Base-by-base conservation (phyloP, 2,888 invertebrate species). In the Galeopsomyia nigrocyanea region DNA sequence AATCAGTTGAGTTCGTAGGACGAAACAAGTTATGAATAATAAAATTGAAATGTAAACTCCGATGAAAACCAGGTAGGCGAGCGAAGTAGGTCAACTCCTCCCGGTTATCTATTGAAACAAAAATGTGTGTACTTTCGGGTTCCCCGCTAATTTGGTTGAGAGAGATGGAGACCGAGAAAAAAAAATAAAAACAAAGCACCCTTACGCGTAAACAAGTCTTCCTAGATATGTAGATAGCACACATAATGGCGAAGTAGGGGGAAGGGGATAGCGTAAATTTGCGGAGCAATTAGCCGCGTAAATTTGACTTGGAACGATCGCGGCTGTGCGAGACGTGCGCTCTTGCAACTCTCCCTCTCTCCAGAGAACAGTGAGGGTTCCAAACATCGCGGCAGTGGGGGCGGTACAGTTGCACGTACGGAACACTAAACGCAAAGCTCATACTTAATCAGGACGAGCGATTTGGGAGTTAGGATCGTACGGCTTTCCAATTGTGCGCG, bases 261-360 rank as follows among this genome's bases (percentile, higher is more conserved):
- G 9, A 47, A n/a, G n/a, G n/a, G n/a, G 51, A 39, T 14, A 26
- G 50, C n/a, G 55, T 17, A 69, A 69, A 65, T 67, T 67, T 70
- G 60, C 67, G 47, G 19, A 70, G 49, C 66, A 74, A 74, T 74
- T 74, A 74, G 62, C 53, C 53, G 66, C 49, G 55, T 17, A 74
- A 74, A 70, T 67, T 74, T 70, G 67, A 69, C 51, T 62, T 66
- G 57, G 31, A 66, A 66, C 62, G 56, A 71, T 71, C 64, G 60
- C 6, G 14, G 17, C 47, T 17, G 16, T 2, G 57, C 19, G 17
- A 26, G 16, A 50, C 57, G 51, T 10, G 19, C 56, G 47, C 55
- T 56, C 62, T 21, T 49, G 47, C 26, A 26, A 5, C 39, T 3
- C 39, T 39, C 39, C 7, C 39, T 39, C 39, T 39, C 39, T 39